Percentiles rank a stretch among this genome's conserved stretches.
Evolutionary conservation across 2,888 invertebrate species (phyloP).

Genomic region (Epistrophe grossulariae): DNA sequence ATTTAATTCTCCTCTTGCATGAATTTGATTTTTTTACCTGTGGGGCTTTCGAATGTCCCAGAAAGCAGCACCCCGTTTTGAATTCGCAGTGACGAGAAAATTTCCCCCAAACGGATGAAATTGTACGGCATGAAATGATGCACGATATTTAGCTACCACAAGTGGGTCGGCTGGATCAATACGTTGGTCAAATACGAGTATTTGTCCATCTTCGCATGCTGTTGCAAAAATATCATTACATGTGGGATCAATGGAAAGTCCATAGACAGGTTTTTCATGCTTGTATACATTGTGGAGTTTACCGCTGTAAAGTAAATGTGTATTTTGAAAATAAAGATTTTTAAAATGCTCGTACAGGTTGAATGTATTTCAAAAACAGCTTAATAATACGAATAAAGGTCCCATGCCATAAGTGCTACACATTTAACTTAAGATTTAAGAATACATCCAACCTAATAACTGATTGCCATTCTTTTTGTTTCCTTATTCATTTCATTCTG

Average conservation of each 20-base stretch:
- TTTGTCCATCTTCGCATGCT: constrained; percentile 95
- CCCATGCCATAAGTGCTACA: too few species aligned
- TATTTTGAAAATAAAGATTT: too few species aligned
- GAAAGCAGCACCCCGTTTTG: constrained; percentile 93
- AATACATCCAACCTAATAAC: too few species aligned
- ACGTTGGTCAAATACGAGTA: constrained; percentile 91
- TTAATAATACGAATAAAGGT: too few species aligned
- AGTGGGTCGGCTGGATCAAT: constrained; percentile 85
- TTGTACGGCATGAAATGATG: constrained; percentile 97
- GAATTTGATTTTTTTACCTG: constrained; percentile 85
- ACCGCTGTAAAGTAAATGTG: constrained; percentile 80
- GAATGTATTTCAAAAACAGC: too few species aligned
- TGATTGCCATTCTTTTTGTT: too few species aligned
- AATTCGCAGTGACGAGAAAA: constrained; percentile 94
- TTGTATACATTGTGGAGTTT: constrained; percentile 89
- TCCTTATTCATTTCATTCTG: too few species aligned
- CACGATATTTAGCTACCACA: constrained; percentile 86
- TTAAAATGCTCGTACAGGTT: too few species aligned
- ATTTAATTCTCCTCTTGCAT: neutral
- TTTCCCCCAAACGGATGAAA: constrained; percentile 94
- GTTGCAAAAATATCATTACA: constrained; percentile 93
- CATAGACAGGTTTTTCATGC: constrained; percentile 95
- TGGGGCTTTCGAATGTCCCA: constrained; percentile 95
- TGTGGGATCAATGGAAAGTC: constrained; percentile 93
- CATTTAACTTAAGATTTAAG: too few species aligned